phyloP scores from a whole-genome alignment of 1,140 invertebrate genomes.

The Lethrus apterus region DNA sequence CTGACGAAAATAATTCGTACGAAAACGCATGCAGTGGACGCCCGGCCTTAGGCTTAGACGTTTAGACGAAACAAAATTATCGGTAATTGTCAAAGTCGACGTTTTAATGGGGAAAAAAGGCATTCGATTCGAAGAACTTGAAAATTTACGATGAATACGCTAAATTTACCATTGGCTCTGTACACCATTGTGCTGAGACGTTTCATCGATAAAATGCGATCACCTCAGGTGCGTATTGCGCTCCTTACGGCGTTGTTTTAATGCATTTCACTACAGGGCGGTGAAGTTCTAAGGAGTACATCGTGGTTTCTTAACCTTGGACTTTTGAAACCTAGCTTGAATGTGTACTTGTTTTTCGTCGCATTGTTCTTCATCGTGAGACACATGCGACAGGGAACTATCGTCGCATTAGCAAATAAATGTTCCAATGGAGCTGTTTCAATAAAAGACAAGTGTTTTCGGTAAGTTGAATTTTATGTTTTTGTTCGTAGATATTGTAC shows the following conservation, averaged over 20 bases:
- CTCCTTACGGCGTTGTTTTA: no score
- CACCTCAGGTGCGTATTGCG: slow-evolving; percentile 10
- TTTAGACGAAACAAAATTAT: no score
- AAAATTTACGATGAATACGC: slow-evolving; percentile 7
- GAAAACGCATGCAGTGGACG: no score
- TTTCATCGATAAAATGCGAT: slow-evolving; percentile 11
- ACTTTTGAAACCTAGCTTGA: neutral
- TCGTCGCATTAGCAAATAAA: slow-evolving; percentile 1
- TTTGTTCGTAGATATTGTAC: no score
- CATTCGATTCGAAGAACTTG: no score
- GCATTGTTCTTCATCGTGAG: slow-evolving; percentile 3
- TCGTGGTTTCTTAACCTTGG: neutral
- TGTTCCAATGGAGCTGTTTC: slow-evolving; percentile 2
- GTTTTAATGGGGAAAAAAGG: no score
- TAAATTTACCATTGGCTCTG: slow-evolving; percentile 11
- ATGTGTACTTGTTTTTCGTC: slow-evolving; percentile 4
- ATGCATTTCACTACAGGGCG: slow-evolving; percentile 2
- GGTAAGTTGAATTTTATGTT: no score
- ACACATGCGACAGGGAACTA: slow-evolving; percentile 7
- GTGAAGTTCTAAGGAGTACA: neutral
- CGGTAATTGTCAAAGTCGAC: no score
- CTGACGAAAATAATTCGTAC: no score
- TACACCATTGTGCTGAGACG: slow-evolving; percentile 5
- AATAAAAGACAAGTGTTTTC: slow-evolving; percentile 1
- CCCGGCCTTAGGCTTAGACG: no score